Evolutionary conservation across 2,797 vertebrate species (phyloP).

Genomic region (Cirrhinus molitorella): DNA sequence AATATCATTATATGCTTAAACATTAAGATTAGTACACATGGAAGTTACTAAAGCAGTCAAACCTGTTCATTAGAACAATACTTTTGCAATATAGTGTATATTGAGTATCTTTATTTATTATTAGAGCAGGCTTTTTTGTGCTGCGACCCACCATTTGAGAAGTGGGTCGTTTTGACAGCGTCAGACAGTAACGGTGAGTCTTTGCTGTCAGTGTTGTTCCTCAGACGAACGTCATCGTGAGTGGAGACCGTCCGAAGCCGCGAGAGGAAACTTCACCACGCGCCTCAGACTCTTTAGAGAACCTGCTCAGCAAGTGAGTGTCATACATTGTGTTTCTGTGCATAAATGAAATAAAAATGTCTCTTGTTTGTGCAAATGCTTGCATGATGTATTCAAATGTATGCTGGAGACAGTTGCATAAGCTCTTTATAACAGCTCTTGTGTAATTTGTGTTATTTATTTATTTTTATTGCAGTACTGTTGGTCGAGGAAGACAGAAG

Average conservation of each 20-base stretch:
- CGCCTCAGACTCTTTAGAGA: conserved; percentile 89
- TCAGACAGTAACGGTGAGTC: background rate
- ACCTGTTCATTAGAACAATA: too few relatives aligned
- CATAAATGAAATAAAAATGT: background rate
- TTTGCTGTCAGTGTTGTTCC: conserved; percentile 88
- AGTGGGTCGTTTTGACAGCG: background rate
- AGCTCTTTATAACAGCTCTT: background rate
- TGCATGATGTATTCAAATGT: background rate
- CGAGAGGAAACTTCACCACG: conserved; percentile 86
- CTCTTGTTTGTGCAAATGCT: background rate
- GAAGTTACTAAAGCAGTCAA: too few relatives aligned
- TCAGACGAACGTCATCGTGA: conserved; percentile 97
- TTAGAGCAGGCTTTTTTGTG: background rate
- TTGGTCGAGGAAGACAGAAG: conserved; percentile 91
- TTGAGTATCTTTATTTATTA: background rate
- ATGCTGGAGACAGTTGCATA: background rate
- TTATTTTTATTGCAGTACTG: conserved; percentile 79
- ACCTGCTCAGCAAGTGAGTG: conserved; percentile 95
- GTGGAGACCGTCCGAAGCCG: conserved; percentile 89
- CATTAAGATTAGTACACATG: too few relatives aligned
- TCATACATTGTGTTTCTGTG: background rate
- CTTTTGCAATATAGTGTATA: too few relatives aligned
- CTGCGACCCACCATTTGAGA: background rate
- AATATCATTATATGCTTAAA: too few relatives aligned
- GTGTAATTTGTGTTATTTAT: background rate